Conservation (phyloP, 2,888 invertebrate genomes). For the Sinodicranocentrus sp. region DNA sequence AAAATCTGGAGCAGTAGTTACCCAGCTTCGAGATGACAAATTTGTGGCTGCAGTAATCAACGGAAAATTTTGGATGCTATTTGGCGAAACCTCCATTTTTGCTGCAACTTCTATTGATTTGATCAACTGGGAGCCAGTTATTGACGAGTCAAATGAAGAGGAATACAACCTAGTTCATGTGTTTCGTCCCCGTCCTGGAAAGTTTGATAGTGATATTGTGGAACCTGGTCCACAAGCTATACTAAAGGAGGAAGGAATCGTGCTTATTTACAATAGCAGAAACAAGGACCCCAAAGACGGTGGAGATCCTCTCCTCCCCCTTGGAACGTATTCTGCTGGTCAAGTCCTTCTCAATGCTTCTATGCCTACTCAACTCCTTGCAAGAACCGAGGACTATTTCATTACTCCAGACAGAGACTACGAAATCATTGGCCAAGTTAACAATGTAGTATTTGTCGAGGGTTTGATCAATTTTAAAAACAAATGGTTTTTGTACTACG, state of each 20-base stretch:
- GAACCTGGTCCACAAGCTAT: constrained; percentile 69
- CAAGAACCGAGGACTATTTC: constrained; percentile 57
- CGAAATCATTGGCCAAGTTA: constrained; percentile 66
- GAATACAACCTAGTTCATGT: constrained; percentile 36
- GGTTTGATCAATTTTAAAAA: constrained; percentile 60
- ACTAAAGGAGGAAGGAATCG: constrained; percentile 49
- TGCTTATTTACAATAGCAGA: constrained; percentile 66
- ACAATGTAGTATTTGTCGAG: constrained; percentile 71
- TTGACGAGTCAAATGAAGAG: constrained; percentile 13
- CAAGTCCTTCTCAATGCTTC: constrained; percentile 57
- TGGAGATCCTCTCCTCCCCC: constrained; percentile 57
- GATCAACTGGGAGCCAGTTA: constrained; percentile 68
- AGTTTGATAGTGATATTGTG: constrained; percentile 67
- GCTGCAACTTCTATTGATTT: constrained; percentile 69
- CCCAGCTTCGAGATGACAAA: constrained; percentile 27
- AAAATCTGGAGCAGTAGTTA: constrained; percentile 72
- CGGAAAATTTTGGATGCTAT: constrained; percentile 73
- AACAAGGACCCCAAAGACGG: constrained; percentile 46
- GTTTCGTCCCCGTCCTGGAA: constrained; percentile 57
- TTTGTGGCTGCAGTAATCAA: constrained; percentile 68
- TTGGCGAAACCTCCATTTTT: constrained; percentile 69
- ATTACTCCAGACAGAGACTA: constrained; percentile 68
- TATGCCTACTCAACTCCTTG: constrained; percentile 45
- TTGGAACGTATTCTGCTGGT: constrained; percentile 67
- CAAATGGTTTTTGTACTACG: constrained; percentile 18